Base-by-base conservation (phyloP, 2,113 vertebrate species). In the Kryptolebias marmoratus region DNA sequence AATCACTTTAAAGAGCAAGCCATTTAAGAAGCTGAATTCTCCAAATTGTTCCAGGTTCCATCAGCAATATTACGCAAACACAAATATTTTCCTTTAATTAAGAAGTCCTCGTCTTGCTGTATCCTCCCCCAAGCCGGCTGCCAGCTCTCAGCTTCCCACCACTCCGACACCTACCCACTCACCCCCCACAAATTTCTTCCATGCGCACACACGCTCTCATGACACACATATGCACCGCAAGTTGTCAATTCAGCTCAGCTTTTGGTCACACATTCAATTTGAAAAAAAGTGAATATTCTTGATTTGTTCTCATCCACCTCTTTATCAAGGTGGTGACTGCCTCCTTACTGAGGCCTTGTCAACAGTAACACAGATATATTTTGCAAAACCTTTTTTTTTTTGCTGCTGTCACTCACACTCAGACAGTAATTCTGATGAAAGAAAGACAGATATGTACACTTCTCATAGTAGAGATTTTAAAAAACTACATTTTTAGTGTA, bases 1-100 rank as follows among this genome's bases (percentile, higher is more conserved):
- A 84, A 87, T 89, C 73, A 67, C 68, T 85, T 78, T 84, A 62
- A 82, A 89, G 77, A 88, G 77, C 44, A 58, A 89, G 75, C 62
- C 39, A 80, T 88, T 83, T 77, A 85, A 81, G 71, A 73, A 60
- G 72, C 50, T 68, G 82, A 90, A 87, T 86, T 77, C 75, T 75
- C 75, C 2, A 74, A 84, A 86, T 89, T 77, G 75, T 89, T 79
- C 83, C 77, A 76, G 79, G 85, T 88, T 89, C 70, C 65, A 73
- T 13, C 78, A 50, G 27, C 16, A 54, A 76, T 82, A 70, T 73
- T 82, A 82, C 64, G 86, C 91, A 91, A 91, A 90, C 88, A 91
- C 88, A 91, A 93, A 91, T 94, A 90, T 92, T 92, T 93, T 92
- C 88, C 86, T 92, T 94, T 92, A 92, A 92, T 93, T 91, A 89